phyloP scores from a whole-genome alignment of 2,797 vertebrate species.

The Pseudochirops cupreus region DNA sequence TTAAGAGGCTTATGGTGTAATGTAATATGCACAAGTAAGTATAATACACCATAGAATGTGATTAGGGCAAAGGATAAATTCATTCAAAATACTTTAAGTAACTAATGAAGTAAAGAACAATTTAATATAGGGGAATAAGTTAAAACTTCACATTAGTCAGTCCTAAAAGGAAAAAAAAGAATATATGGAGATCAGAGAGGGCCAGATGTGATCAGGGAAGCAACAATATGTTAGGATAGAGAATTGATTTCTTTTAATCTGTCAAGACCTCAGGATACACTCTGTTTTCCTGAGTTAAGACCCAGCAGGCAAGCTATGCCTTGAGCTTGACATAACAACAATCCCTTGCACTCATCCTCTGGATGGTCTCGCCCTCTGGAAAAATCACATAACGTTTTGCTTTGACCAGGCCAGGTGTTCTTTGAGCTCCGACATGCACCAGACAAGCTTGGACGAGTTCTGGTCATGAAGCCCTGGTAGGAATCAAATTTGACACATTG shows the following conservation, averaged over 20 bases:
- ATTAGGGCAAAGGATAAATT: not conserved
- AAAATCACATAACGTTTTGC: too few species aligned
- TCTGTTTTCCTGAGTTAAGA: too few species aligned
- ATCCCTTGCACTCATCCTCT: too few species aligned
- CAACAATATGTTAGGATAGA: not conserved
- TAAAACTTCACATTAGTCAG: not conserved
- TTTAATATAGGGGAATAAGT: not conserved
- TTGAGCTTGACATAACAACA: too few species aligned
- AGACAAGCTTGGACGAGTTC: too few species aligned
- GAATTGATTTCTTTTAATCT: not conserved
- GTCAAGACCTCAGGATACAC: too few species aligned
- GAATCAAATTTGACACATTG: too few species aligned
- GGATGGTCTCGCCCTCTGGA: too few species aligned
- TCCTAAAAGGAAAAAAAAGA: not conserved
- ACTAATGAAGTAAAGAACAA: not conserved
- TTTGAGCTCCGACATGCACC: too few species aligned
- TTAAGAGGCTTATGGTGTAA: not conserved
- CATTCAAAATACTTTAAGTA: not conserved
- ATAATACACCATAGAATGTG: not conserved
- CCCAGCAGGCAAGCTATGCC: too few species aligned
- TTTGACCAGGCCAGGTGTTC: too few species aligned
- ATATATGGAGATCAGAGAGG: not conserved
- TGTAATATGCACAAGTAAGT: not conserved
- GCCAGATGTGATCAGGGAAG: not conserved
- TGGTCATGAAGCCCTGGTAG: too few species aligned